phyloP scores from a whole-genome alignment of 2,113 vertebrate species.

The Thryonomys swinderianus region DNA sequence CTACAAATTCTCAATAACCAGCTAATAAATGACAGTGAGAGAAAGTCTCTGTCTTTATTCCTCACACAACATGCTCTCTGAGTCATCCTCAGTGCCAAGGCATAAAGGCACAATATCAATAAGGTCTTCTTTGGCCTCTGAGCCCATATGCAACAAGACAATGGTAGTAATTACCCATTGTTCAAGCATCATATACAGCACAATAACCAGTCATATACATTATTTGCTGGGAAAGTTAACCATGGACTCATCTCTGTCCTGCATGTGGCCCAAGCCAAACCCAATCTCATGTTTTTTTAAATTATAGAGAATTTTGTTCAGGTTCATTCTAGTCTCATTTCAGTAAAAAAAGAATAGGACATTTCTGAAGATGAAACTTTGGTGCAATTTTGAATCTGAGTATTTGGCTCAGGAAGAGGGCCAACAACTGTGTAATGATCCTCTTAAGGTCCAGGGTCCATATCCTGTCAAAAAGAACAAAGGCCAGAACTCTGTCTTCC shows the following conservation, averaged over 20 bases:
- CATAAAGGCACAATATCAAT: not conserved
- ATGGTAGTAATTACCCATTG: slow-evolving; percentile 15
- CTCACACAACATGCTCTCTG: not conserved
- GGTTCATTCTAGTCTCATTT: slow-evolving; percentile 78
- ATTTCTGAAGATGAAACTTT: slow-evolving; percentile 9
- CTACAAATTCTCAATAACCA: slow-evolving; percentile 28
- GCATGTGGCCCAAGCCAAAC: slow-evolving; percentile 62
- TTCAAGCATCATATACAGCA: not conserved
- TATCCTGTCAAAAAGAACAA: not conserved
- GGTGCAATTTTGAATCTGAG: not conserved
- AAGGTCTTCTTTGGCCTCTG: slow-evolving; percentile 13
- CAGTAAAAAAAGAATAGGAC: not conserved
- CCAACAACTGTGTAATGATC: not conserved
- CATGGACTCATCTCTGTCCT: slow-evolving; percentile 72
- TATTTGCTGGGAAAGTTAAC: slow-evolving; percentile 81
- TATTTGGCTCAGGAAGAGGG: slow-evolving; percentile 6
- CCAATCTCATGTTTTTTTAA: slow-evolving; percentile 78
- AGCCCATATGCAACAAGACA: slow-evolving; percentile 56
- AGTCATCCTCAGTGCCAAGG: not conserved
- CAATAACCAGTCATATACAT: slow-evolving; percentile 50
- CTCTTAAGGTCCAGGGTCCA: not conserved
- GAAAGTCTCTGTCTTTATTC: not conserved
- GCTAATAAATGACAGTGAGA: slow-evolving; percentile 68
- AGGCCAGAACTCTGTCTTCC: not conserved
- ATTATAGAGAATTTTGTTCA: slow-evolving; percentile 78